phyloP scores from a whole-genome alignment of 2,888 invertebrate species.

The Scotopteryx bipunctaria region DNA sequence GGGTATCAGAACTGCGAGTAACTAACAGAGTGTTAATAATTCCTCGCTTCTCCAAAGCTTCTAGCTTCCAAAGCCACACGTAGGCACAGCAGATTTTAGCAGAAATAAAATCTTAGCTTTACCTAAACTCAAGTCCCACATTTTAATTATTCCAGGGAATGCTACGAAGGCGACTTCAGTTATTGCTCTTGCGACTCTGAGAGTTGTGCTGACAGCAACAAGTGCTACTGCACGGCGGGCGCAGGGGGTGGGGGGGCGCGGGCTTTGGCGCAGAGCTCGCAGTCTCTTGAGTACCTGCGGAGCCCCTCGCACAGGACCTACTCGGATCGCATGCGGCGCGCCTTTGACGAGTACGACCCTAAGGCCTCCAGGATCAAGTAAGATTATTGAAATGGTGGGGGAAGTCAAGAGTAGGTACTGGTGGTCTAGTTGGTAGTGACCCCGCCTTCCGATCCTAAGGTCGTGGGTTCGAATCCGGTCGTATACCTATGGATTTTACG shows the following conservation, averaged over 20 bases:
- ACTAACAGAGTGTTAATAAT: too few species aligned
- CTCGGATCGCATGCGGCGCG: slow-evolving; percentile 64
- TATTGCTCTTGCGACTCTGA: slow-evolving; percentile 93
- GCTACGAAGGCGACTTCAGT: slow-evolving; percentile 69
- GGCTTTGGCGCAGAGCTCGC: slow-evolving; percentile 63
- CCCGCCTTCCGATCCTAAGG: too few species aligned
- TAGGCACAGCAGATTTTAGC: too few species aligned
- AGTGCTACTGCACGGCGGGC: slow-evolving; percentile 89
- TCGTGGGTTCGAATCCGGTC: too few species aligned
- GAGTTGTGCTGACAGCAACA: slow-evolving; percentile 93
- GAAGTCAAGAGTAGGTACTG: too few species aligned
- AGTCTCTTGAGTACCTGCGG: slow-evolving; percentile 81
- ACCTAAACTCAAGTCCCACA: neutral
- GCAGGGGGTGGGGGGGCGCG: slow-evolving; percentile 17
- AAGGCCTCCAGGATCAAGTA: slow-evolving; percentile 65
- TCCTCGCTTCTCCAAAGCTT: too few species aligned
- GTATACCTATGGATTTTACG: too few species aligned
- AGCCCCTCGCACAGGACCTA: slow-evolving; percentile 75
- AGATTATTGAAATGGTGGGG: too few species aligned
- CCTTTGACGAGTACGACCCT: slow-evolving; percentile 72
- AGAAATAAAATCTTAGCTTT: too few species aligned
- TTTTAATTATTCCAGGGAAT: slow-evolving; percentile 58
- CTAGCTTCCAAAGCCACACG: too few species aligned
- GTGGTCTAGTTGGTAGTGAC: too few species aligned
- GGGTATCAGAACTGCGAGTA: too few species aligned